Evolutionary conservation across 2,113 vertebrate species (phyloP).

Genomic region (Synchiropus splendidus): DNA sequence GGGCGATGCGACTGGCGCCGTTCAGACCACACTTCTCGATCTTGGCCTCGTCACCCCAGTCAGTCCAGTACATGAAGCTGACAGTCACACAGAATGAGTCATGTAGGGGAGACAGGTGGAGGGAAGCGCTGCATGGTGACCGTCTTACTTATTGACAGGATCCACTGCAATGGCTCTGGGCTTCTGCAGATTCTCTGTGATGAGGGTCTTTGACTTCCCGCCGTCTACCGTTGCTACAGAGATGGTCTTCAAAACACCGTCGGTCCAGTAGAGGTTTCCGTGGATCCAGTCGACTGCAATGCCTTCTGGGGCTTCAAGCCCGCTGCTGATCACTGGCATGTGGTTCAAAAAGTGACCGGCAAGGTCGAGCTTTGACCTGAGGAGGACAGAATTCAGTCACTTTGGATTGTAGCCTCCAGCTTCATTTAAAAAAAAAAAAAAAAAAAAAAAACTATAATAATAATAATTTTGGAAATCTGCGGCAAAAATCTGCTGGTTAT

Average conservation of each 20-base stretch:
- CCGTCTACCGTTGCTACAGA: conserved; percentile 76
- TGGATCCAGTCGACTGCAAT: conserved; percentile 86
- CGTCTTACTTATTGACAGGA: conserved; percentile 52
- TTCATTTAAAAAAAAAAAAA: neutral
- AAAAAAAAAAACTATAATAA: too few relatives aligned
- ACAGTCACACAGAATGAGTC: conserved; percentile 6
- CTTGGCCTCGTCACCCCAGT: conserved; percentile 75
- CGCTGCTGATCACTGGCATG: conserved; percentile 55
- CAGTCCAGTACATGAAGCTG: conserved; percentile 90
- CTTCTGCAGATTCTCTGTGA: conserved; percentile 59
- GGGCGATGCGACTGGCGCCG: conserved; percentile 60
- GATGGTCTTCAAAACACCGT: conserved; percentile 62
- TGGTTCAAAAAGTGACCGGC: conserved; percentile 54
- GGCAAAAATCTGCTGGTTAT: too few relatives aligned
- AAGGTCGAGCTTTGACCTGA: conserved; percentile 63
- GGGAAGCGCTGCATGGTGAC: too few relatives aligned
- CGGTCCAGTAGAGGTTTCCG: conserved; percentile 84
- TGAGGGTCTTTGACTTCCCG: conserved; percentile 68
- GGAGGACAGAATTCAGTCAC: too few relatives aligned
- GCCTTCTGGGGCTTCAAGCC: conserved; percentile 68
- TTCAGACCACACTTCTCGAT: conserved; percentile 84
- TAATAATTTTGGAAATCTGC: neutral
- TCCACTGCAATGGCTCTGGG: conserved; percentile 79
- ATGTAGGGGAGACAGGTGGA: too few relatives aligned
- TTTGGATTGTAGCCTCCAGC: too few relatives aligned